These are phyloP conservation scores for Sussaba pulchella DNA, from an alignment of 2,888 invertebrate genomes.

Conservation along the genomic window DNA sequence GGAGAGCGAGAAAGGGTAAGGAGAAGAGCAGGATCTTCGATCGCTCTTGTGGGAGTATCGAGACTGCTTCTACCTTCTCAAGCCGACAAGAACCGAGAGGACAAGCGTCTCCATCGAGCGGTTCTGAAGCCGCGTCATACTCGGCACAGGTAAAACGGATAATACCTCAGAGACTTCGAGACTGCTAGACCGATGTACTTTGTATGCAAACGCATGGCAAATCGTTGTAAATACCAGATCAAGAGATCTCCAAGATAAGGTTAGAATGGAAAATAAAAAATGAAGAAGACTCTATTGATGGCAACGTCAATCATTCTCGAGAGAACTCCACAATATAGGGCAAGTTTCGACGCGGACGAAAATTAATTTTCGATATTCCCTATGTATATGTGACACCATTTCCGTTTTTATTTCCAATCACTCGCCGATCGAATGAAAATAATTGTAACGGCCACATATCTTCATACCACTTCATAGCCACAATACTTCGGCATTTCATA, in stretches of 20 bases:
- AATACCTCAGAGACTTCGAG: constrained; percentile 62
- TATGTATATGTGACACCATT: too few relatives aligned
- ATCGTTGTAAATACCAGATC: constrained; percentile 66
- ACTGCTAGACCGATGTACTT: constrained; percentile 69
- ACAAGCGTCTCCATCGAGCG: constrained; percentile 30
- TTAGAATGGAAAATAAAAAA: constrained; percentile 9
- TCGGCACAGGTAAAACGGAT: constrained; percentile 67
- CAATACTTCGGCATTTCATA: too few relatives aligned
- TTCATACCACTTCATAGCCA: too few relatives aligned
- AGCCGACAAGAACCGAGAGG: constrained; percentile 51
- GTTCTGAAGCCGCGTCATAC: constrained; percentile 39
- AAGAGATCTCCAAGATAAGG: background rate
- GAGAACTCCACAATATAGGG: background rate
- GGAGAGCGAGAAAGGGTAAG: constrained; percentile 4
- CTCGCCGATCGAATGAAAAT: too few relatives aligned
- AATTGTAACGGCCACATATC: too few relatives aligned
- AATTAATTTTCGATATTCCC: too few relatives aligned
- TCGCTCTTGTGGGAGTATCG: constrained; percentile 62
- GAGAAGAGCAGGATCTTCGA: constrained; percentile 35
- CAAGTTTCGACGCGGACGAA: too few relatives aligned
- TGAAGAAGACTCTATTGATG: background rate
- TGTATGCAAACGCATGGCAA: constrained; percentile 72
- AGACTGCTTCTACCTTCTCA: constrained; percentile 47
- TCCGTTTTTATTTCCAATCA: too few relatives aligned
- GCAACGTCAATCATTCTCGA: background rate